These are phyloP conservation scores for Erebia ligea DNA, from an alignment of 2,888 invertebrate genomes.

Conservation along the genomic window DNA sequence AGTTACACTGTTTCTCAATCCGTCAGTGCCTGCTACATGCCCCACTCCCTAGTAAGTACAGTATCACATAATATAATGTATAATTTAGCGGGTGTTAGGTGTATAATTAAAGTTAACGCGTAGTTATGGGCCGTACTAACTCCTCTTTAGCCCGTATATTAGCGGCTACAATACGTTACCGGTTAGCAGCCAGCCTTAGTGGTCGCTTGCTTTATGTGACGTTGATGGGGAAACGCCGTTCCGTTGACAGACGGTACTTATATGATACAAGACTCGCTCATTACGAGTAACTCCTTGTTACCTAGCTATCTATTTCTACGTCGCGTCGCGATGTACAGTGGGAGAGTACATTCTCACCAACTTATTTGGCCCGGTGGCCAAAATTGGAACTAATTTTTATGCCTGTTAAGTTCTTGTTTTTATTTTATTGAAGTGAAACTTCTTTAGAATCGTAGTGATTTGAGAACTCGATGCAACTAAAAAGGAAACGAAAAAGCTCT, in stretches of 20 bases:
- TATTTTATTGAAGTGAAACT: no score
- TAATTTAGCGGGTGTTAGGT: constrained; percentile 52
- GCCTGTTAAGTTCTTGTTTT: no score
- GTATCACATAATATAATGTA: constrained; percentile 45
- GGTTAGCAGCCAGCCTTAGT: constrained; percentile 40
- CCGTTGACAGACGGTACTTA: constrained; percentile 6
- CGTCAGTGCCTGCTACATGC: no score
- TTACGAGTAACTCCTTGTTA: neutral
- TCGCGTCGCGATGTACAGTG: no score
- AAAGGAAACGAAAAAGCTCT: no score
- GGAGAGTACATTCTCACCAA: no score
- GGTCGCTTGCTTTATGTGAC: constrained; percentile 48
- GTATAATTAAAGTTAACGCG: constrained; percentile 65
- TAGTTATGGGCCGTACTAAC: constrained; percentile 69
- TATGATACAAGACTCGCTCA: constrained; percentile 21
- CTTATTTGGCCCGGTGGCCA: no score
- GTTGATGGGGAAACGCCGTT: constrained; percentile 33
- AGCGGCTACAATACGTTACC: constrained; percentile 39
- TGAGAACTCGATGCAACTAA: no score
- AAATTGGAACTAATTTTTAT: no score
- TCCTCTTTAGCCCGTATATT: constrained; percentile 64
- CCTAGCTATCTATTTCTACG: neutral
- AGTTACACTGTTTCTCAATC: no score
- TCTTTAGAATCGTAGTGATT: no score
- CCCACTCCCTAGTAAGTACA: no score